Evolutionary conservation across 2,888 invertebrate genomes (phyloP), one percentile per base, ranked within the genome.

Genomic region (Tenthredo amoena): DNA sequence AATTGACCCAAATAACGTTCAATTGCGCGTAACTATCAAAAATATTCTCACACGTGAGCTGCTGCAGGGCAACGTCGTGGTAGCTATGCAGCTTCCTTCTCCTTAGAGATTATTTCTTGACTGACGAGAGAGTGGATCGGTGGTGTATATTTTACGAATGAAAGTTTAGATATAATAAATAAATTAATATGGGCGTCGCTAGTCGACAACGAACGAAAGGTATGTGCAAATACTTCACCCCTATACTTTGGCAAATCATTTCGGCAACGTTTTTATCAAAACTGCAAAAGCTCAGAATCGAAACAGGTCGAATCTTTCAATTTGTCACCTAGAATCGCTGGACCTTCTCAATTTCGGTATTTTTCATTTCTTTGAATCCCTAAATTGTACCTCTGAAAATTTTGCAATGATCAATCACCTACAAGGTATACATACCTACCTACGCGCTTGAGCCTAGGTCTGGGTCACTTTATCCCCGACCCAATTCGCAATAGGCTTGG

Each of bases 1-100:
- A 83, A 83, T 83, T 83, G 83, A 83, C 83, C 83, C 71, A 83
- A 83, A 83, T 83, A 83, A 83, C 40, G 47, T 65, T 83, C 83
- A 83, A 83, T 83, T 83, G 83, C 68, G 26, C n/a, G 47, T 71
- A 68, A 83, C 62, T 68, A 83, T 83, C 31, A 83, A 68, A 83
- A 83, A 83, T 83, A 65, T 68, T 71, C 83, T 83, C 47, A 83
- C 83, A 83, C 83, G 83, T 71, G 68, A 83, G 40, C 68, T 37
- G 43, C 15, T 26, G 43, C 68, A 68, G 83, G 47, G 65, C 34
- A 31, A 43, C 65, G 68, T n/a, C 81, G 62, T 62, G 58, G 21
- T 31, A 43, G 58, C 58, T 10, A 34, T 81, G 40, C 37, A 68
- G 68, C 68, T 50, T 83, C 43, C 83, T 83, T 83, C 68, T 83